These are phyloP conservation scores for Cheilinus undulatus DNA, from an alignment of 2,113 vertebrate genomes.

Conservation along the genomic window DNA sequence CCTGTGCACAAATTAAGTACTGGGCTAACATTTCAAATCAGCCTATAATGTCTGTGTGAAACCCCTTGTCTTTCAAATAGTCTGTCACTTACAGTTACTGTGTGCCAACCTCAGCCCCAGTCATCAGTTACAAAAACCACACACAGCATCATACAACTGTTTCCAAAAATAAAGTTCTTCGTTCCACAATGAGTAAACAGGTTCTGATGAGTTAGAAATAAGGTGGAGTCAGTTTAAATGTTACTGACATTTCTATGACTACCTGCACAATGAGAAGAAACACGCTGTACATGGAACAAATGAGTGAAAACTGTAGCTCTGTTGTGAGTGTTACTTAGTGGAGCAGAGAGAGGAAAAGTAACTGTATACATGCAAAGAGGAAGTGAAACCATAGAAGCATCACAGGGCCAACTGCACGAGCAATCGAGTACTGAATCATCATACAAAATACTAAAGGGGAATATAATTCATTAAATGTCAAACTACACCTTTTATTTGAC, in stretches of 20 bases:
- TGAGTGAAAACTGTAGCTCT: background rate
- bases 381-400: slow-evolving; percentile 8
- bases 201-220: background rate
- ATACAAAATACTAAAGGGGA: background rate
- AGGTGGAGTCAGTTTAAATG: background rate
- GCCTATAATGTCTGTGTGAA: too few relatives aligned
- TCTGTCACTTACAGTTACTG: slow-evolving; percentile 7
- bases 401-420: background rate
- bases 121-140: slow-evolving; percentile 13
- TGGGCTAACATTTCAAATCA: too few relatives aligned
- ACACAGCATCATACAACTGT: background rate
- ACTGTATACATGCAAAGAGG: background rate
- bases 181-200: background rate
- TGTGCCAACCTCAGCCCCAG: background rate
- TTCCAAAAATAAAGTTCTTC: slow-evolving; percentile 7
- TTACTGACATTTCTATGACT: background rate
- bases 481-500: slow-evolving; percentile 12
- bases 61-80: background rate
- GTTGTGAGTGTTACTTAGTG: background rate
- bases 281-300: too few relatives aligned
- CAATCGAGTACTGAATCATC: background rate
- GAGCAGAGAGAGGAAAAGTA: background rate
- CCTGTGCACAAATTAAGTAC: too few relatives aligned
- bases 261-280: background rate
- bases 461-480: too few relatives aligned